Base-by-base conservation (phyloP, 1,140 invertebrate species). In the Macrocentrus cingulum region DNA sequence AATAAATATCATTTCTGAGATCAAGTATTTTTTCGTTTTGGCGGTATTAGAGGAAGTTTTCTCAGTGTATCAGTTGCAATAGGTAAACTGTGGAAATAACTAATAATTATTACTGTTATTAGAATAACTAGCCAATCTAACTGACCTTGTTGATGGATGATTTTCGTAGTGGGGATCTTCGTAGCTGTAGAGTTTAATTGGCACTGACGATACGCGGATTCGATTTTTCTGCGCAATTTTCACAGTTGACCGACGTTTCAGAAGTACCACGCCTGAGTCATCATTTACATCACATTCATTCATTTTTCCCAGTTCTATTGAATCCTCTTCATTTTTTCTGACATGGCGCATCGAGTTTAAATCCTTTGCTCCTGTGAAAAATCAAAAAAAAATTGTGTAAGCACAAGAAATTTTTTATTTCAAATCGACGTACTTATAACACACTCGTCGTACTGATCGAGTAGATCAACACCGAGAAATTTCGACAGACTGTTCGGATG, bases 401-500 rank as follows among this genome's bases (percentile, higher is more conserved):
- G n/a, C n/a, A n/a, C n/a, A n/a, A n/a, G n/a, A n/a, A n/a, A n/a
- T n/a, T n/a, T n/a, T n/a, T n/a, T n/a, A n/a, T n/a, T n/a, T n/a
- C n/a, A n/a, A n/a, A n/a, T n/a, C n/a, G n/a, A 68, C 73, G 70
- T 71, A 80, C 78, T 66, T 11, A 77, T 49, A 56, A 78, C 57
- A 42, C 62, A 74, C 56, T 84, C 82, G 51, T 85, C 82, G 50
- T 80, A 81, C 63, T 81, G 81, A 56, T 79, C 75, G 0, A 84
- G 68, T 8, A 84, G 81, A 69, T 86, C 83, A 34, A 84, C 80
- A 1, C 80, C 82, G 63, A 86, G 84, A 68, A 84, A 84, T 9
- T 66, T 60, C 9, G 81, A 76, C 5, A 84, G 62, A 13, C 68
- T 51, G 36, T 80, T 75, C 0, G 82, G 80, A 59, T 65, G 76